These are phyloP conservation scores for Dioctria linearis DNA, from an alignment of 2,888 invertebrate genomes.

Conservation along the genomic window DNA sequence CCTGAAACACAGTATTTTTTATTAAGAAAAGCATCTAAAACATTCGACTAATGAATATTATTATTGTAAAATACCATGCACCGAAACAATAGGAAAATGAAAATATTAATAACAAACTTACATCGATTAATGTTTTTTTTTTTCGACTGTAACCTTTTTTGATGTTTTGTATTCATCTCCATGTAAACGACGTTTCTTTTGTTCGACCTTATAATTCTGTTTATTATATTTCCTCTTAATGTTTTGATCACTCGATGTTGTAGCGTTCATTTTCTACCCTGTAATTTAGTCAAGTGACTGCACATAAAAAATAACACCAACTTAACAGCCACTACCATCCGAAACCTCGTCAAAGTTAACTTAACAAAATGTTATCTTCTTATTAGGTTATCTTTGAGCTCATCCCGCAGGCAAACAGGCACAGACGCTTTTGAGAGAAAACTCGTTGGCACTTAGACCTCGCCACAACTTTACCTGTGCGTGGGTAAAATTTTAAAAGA, in stretches of 20 bases:
- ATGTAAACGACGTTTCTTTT: conserved; percentile 54
- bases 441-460: no score
- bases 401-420: no score
- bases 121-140: conserved; percentile 51
- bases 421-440: no score
- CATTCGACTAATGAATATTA: conserved; percentile 29
- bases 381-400: no score
- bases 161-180: conserved; percentile 47
- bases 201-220: conserved; percentile 43
- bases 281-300: no score
- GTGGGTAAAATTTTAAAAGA: conserved; percentile 16
- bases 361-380: background rate
- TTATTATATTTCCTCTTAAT: conserved; percentile 48
- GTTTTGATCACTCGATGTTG: conserved; percentile 21
- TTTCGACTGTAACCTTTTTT: conserved; percentile 51
- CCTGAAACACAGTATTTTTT: conserved; percentile 15
- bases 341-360: no score
- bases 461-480: no score
- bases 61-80: conserved; percentile 8
- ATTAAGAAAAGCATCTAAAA: conserved; percentile 23
- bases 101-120: conserved; percentile 17
- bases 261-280: conserved; percentile 3
- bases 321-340: background rate
- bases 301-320: no score
- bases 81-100: conserved; percentile 35